Conservation (phyloP, 1,140 invertebrate species). For the Caenorhabditis remanei region DNA sequence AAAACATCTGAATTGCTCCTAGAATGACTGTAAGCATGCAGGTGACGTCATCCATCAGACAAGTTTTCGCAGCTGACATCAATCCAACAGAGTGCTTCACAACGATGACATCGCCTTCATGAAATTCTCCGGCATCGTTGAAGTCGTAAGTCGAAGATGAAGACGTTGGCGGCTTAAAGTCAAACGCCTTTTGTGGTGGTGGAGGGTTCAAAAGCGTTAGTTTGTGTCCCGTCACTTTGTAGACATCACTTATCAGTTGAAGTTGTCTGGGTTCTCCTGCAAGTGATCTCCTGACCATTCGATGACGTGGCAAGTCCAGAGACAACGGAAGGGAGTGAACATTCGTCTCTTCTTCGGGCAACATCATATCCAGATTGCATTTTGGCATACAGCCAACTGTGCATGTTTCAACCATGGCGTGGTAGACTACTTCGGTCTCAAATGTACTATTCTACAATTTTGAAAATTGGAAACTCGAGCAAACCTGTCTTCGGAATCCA, state of each 20-base stretch:
- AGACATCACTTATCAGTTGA: conserved; percentile 17
- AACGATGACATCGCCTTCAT: conserved; percentile 20
- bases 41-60: conserved; percentile 36
- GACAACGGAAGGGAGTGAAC: conserved; percentile 8
- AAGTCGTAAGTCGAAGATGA: not conserved
- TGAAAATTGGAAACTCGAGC: not conserved
- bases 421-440: conserved; percentile 48
- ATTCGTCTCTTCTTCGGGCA: conserved; percentile 6
- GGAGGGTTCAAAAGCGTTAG: conserved; percentile 40
- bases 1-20: conserved; percentile 41
- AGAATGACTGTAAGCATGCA: conserved; percentile 43
- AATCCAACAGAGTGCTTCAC: not conserved
- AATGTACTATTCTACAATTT: not conserved
- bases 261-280: conserved; percentile 29
- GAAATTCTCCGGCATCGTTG: conserved; percentile 29
- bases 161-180: not conserved
- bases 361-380: conserved; percentile 40
- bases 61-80: not conserved
- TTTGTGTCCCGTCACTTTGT: conserved; percentile 23
- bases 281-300: conserved; percentile 13
- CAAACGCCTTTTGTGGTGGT: not conserved
- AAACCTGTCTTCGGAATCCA: conserved; percentile 33
- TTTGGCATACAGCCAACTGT: conserved; percentile 43
- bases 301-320: conserved; percentile 36
- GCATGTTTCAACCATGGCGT: conserved; percentile 28